Evolutionary conservation across 1,140 invertebrate genomes (phyloP).

Genomic region (Limonius californicus): DNA sequence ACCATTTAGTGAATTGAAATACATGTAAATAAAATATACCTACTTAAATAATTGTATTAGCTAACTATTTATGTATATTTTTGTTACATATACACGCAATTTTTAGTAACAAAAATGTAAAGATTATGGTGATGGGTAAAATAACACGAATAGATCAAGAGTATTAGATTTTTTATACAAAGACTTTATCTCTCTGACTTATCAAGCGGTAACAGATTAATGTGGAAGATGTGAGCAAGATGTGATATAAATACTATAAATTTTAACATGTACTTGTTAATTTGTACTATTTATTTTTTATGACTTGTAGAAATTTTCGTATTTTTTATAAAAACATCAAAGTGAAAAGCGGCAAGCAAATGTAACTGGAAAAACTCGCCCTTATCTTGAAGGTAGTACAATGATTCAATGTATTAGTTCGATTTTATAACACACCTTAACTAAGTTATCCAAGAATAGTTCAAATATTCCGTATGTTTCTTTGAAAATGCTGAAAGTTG

Average conservation of each 20-base stretch:
- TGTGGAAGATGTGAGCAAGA: background rate
- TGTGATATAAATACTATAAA: slow-evolving; percentile 10
- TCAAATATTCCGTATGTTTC: too few species aligned
- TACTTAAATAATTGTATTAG: background rate
- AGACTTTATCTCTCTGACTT: background rate
- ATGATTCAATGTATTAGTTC: too few species aligned
- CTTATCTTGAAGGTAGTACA: too few species aligned
- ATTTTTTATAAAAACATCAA: background rate
- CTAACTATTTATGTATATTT: slow-evolving; percentile 11
- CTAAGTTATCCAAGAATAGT: too few species aligned
- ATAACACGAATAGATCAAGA: background rate
- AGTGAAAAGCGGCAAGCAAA: too few species aligned
- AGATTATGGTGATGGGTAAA: background rate
- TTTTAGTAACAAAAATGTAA: slow-evolving; percentile 1
- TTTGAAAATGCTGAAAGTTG: too few species aligned
- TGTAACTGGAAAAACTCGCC: too few species aligned
- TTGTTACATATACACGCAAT: background rate
- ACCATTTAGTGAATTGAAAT: background rate
- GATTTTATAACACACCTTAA: too few species aligned
- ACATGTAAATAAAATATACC: background rate
- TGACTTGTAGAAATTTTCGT: background rate
- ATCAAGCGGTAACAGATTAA: background rate
- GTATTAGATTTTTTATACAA: background rate
- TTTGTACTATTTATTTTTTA: background rate
- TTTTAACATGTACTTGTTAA: background rate